phyloP scores from a whole-genome alignment of 2,888 invertebrate genomes.

The Oscheius myriophilus region DNA sequence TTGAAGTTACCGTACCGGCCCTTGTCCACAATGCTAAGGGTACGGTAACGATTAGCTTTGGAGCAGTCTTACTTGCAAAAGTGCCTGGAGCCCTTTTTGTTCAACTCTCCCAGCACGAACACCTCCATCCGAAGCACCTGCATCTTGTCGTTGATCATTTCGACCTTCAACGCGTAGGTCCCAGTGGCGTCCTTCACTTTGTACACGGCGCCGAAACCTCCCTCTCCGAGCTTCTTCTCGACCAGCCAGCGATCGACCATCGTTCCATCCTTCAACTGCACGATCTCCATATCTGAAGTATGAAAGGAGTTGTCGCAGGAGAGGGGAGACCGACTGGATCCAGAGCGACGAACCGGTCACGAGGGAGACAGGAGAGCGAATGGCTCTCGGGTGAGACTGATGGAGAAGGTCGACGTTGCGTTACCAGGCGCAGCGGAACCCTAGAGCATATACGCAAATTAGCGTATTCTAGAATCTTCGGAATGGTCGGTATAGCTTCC shows the following conservation, averaged over 20 bases:
- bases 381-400: too few species aligned
- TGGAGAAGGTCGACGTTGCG: background rate
- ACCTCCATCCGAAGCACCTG: constrained; percentile 68
- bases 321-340: too few species aligned
- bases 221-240: constrained; percentile 65
- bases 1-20: constrained; percentile 65
- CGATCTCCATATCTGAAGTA: constrained; percentile 40
- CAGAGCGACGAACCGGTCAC: too few species aligned
- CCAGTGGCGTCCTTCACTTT: constrained; percentile 57
- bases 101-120: constrained; percentile 61
- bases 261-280: constrained; percentile 57
- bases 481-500: too few species aligned
- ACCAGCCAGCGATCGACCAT: constrained; percentile 64
- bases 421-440: too few species aligned
- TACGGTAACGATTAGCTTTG: background rate
- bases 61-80: constrained; percentile 46
- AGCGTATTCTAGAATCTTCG: too few species aligned
- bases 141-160: constrained; percentile 60
- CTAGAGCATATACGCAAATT: too few species aligned
- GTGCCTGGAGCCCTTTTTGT: constrained; percentile 61
- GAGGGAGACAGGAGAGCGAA: too few species aligned
- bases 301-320: background rate
- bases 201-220: constrained; percentile 65
- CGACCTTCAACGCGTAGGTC: constrained; percentile 63
- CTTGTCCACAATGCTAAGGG: constrained; percentile 63